phyloP scores from a whole-genome alignment of 64 coral and sea anemone genomes.

The Hydrozoanthus tunicans region DNA sequence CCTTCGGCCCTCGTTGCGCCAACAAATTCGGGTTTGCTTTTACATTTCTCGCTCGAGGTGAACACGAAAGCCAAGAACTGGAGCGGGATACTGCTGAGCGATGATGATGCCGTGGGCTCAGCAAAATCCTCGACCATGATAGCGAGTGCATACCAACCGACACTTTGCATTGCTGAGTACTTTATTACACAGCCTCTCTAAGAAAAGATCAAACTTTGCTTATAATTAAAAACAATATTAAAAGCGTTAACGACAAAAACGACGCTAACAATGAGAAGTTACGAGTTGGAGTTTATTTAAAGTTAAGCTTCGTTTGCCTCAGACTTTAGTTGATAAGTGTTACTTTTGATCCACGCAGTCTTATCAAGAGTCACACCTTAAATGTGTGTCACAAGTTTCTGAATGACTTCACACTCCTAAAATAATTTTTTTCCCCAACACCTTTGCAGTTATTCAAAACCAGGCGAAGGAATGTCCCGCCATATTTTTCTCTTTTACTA shows the following conservation, averaged over 20 bases:
- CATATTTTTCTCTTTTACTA: too few relatives aligned
- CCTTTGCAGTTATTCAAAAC: too few relatives aligned
- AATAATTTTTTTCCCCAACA: too few relatives aligned
- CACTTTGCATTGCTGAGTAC: constrained; percentile 48
- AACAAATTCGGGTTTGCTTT: constrained; percentile 67
- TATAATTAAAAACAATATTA: neutral
- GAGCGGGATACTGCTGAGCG: constrained; percentile 77
- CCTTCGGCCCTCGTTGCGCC: constrained; percentile 62
- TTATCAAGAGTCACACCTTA: too few relatives aligned
- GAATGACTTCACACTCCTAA: too few relatives aligned
- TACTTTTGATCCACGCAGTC: too few relatives aligned
- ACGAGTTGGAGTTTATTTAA: too few relatives aligned
- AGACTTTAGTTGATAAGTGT: too few relatives aligned
- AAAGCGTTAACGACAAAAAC: neutral
- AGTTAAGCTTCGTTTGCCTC: too few relatives aligned
- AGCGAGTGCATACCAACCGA: constrained; percentile 71
- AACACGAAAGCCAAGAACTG: constrained; percentile 77
- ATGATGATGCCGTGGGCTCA: constrained; percentile 9
- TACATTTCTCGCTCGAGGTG: constrained; percentile 52
- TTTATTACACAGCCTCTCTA: constrained; percentile 78
- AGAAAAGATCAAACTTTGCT: neutral
- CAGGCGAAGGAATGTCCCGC: too few relatives aligned
- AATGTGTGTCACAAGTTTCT: too few relatives aligned
- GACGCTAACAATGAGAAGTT: neutral
- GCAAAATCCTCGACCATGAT: constrained; percentile 84